These are phyloP conservation scores for Nephrotoma flavescens DNA, from an alignment of 2,888 invertebrate genomes.

Conservation along the genomic window DNA sequence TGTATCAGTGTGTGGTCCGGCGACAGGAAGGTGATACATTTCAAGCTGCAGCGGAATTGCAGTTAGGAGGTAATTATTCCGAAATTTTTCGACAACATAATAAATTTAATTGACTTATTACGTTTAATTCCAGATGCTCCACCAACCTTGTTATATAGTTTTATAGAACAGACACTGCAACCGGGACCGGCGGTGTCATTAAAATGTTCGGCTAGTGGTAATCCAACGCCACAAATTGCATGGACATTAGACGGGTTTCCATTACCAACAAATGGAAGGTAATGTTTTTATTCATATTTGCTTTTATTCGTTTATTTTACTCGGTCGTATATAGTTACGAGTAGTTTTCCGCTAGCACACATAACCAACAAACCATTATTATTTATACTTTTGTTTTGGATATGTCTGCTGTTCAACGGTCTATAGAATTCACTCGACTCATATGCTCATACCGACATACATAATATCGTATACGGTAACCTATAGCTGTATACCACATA, in stretches of 20 bases:
- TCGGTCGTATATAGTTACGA: not conserved
- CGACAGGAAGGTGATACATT: conserved; percentile 58
- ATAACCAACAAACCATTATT: not conserved
- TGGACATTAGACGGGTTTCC: conserved; percentile 67
- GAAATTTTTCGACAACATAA: not conserved
- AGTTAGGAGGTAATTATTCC: conserved; percentile 46
- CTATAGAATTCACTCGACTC: not conserved
- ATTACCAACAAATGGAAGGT: conserved; percentile 42
- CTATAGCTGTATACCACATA: not conserved
- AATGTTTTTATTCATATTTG: conserved; percentile 13
- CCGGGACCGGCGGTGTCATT: conserved; percentile 64
- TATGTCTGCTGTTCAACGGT: not conserved
- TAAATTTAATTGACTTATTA: not conserved
- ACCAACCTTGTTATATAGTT: conserved; percentile 58
- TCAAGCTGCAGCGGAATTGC: conserved; percentile 60
- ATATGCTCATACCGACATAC: not conserved
- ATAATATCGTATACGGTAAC: not conserved
- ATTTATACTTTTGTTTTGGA: not conserved
- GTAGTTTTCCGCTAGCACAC: not conserved
- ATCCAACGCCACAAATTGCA: conserved; percentile 64
- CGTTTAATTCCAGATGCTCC: conserved; percentile 48
- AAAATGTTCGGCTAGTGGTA: conserved; percentile 62
- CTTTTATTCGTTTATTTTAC: not conserved
- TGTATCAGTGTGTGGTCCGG: conserved; percentile 61
- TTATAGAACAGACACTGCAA: conserved; percentile 64